Evolutionary conservation across 2,797 vertebrate species (phyloP).

Genomic region (Merluccius polli): DNA sequence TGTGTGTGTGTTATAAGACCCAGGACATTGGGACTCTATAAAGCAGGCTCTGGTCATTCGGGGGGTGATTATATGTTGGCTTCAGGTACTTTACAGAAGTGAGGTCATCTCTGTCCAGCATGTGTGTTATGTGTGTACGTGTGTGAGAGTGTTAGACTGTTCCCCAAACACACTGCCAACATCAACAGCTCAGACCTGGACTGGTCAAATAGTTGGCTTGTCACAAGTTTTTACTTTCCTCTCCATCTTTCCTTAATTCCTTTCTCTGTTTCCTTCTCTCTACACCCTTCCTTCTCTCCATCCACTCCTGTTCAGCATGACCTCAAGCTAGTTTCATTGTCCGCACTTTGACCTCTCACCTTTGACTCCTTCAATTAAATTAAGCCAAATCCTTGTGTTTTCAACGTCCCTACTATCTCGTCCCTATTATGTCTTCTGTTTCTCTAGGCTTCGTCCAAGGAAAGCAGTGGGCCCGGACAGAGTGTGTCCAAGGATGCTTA

Average conservation of each 20-base stretch:
- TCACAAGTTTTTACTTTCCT: constrained; percentile 18
- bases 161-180: constrained; percentile 38
- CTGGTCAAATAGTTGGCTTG: constrained; percentile 41
- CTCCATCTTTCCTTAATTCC: not conserved
- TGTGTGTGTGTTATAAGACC: constrained; percentile 9
- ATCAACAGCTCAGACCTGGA: constrained; percentile 13
- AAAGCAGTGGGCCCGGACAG: no score
- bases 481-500: no score
- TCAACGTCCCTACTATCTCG: not conserved
- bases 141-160: not conserved
- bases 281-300: not conserved
- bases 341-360: not conserved
- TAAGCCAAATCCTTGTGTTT: not conserved
- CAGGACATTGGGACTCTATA: constrained; percentile 56
- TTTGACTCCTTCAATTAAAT: not conserved
- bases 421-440: not conserved
- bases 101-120: constrained; percentile 62
- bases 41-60: constrained; percentile 49
- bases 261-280: not conserved
- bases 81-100: constrained; percentile 71
- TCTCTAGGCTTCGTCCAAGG: no score
- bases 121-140: constrained; percentile 18
- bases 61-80: constrained; percentile 67
- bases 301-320: not conserved
- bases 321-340: not conserved